phyloP scores from a whole-genome alignment of 2,113 vertebrate genomes.

The Oenanthe oenanthe region DNA sequence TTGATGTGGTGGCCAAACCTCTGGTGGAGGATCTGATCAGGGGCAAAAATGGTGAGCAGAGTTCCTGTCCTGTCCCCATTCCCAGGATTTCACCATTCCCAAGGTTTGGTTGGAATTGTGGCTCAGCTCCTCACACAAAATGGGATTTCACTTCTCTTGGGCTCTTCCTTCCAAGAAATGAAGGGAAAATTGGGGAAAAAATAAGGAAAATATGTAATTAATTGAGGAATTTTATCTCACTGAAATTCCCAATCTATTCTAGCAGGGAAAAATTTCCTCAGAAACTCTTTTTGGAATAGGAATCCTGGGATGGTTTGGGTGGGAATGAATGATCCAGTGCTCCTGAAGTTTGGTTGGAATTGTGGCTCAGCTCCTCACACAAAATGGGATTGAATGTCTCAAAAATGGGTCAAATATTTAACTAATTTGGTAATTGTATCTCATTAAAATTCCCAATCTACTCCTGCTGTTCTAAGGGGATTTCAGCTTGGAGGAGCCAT shows the following conservation, averaged over 20 bases:
- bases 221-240: too few relatives aligned
- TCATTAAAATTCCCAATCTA: not conserved
- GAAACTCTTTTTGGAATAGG: too few relatives aligned
- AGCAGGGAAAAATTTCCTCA: too few relatives aligned
- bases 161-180: not conserved
- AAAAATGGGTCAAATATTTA: not conserved
- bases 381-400: too few relatives aligned
- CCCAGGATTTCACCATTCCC: fast-evolving
- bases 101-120: fast-evolving
- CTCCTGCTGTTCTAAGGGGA: not conserved
- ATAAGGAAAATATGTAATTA: too few relatives aligned
- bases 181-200: too few relatives aligned
- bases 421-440: not conserved
- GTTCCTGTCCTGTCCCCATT: not conserved
- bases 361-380: not conserved
- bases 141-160: too few relatives aligned
- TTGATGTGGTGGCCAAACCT: slow-evolving; percentile 88
- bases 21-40: slow-evolving; percentile 91
- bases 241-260: too few relatives aligned
- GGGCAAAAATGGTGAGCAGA: slow-evolving; percentile 88
- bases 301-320: too few relatives aligned
- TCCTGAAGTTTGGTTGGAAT: too few relatives aligned
- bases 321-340: too few relatives aligned
- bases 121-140: not conserved
- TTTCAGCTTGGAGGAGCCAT: not conserved